A percentile compares a stretch with the other conserved stretches of the same genome.
Evolutionary conservation across 2,113 vertebrate genomes (phyloP).

Genomic region (Chionodraco myersi): DNA sequence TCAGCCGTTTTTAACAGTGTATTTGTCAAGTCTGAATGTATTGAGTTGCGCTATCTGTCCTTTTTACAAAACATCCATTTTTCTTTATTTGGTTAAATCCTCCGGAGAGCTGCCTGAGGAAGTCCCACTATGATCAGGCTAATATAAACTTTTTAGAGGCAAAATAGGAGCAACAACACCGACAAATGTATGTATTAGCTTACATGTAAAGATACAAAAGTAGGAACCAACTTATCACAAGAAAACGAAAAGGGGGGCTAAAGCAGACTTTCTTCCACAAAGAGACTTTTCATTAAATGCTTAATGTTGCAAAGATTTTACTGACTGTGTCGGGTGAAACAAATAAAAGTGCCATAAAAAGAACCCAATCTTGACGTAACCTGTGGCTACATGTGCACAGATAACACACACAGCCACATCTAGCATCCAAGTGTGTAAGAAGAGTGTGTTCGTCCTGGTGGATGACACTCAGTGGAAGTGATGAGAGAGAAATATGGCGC

Average conservation of each 20-base stretch:
- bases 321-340: not conserved
- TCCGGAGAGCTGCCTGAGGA: not conserved
- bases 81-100: not conserved
- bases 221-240: not conserved
- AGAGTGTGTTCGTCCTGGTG: conserved; percentile 59
- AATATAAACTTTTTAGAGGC: not conserved
- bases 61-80: not conserved
- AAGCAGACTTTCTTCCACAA: not conserved
- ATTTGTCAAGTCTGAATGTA: not conserved
- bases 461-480: conserved; percentile 67
- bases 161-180: not conserved
- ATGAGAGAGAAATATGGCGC: conserved; percentile 74
- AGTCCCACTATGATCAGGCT: not conserved
- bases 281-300: no score
- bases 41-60: not conserved
- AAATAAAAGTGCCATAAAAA: not conserved
- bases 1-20: not conserved
- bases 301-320: no score
- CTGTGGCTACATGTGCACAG: conserved; percentile 39
- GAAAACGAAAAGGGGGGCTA: not conserved
- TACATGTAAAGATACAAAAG: not conserved
- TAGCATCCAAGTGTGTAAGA: conserved; percentile 29
- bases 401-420: conserved; percentile 3
- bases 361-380: conserved; percentile 12
- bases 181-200: not conserved